phyloP scores from a whole-genome alignment of 2,797 vertebrate genomes.

The Arnoldichthys spilopterus region DNA sequence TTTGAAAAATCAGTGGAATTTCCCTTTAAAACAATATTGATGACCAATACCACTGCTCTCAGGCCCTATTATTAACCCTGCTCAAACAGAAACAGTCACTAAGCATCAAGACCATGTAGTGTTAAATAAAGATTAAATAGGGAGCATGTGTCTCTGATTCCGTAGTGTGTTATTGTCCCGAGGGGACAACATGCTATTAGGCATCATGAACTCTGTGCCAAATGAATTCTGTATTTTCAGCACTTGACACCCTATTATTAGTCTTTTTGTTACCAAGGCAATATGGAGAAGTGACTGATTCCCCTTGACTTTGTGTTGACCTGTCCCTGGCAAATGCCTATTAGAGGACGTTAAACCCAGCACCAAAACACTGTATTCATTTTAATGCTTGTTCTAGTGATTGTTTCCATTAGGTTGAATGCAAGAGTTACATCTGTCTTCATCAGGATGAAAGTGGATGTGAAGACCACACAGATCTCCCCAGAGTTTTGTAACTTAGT shows the following conservation, averaged over 20 bases:
- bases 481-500: slow-evolving; percentile 11
- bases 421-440: neutral
- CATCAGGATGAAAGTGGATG: neutral
- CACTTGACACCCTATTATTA: slow-evolving; percentile 51
- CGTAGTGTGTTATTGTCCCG: slow-evolving; percentile 23
- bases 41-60: too few species aligned
- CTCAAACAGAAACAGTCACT: neutral
- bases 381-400: neutral
- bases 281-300: slow-evolving; percentile 45
- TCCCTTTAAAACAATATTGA: too few species aligned
- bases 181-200: slow-evolving; percentile 25
- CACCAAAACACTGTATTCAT: neutral
- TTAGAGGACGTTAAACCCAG: slow-evolving; percentile 25
- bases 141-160: neutral
- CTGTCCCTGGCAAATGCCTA: slow-evolving; percentile 33
- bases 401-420: slow-evolving; percentile 3
- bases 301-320: slow-evolving; percentile 40
- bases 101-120: neutral
- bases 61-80: neutral
- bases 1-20: too few species aligned
- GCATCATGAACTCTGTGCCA: slow-evolving; percentile 35
- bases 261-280: slow-evolving; percentile 57
- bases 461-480: neutral
- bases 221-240: slow-evolving; percentile 50
- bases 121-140: neutral